Evolutionary conservation across 2,888 invertebrate species (phyloP), one percentile per base, ranked within the genome.

Genomic region (Brachycybe producta): DNA sequence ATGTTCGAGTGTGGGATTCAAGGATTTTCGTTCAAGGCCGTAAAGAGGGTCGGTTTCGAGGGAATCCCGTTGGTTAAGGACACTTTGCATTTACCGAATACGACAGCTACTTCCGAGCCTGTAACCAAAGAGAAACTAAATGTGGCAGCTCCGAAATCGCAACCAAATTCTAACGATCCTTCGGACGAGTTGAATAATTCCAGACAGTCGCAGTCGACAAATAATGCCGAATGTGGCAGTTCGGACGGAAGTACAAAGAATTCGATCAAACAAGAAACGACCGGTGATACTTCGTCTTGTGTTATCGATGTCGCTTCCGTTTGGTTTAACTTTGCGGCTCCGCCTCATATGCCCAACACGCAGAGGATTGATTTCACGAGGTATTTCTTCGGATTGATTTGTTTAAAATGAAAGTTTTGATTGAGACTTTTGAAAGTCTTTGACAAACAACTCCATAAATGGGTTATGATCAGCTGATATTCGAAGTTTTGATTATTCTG

Each of bases 271-370:
- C 46, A 36, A 7, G 35, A 46, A 15, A 13, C 23, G n/a, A 24
- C 36, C 13, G 27, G 24, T 27, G 68, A 69, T 59, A 67, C 67
- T 4, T 66, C 88, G 0, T 87, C 87, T 0, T 88, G 88, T 60
- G 78, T 85, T 2, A 82, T 92, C 48, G 86, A 92, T 63, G 69
- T 95, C 50, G 84, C 84, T 65, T 79, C 84, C 0, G 84, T 91
- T 39, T 95, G 94, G 94, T 90, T 95, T 61, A 94, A 94, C 66
- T 95, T 95, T 70, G 94, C 95, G 4, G 94, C 95, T 0, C 94
- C 95, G 0, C 94, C 94, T 0, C 78, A 88, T 55, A 86, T 90
- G 1, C 90, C 92, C 0, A 91, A 91, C 42, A 91, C 91, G 0
- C 77, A 86, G 57, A 91, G 91, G 70, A 88, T 94, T 59, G 92